Percentiles rank a stretch among this genome's conserved stretches.
Conservation (phyloP, 2,113 vertebrate genomes). For the Lampris megalopsis region DNA sequence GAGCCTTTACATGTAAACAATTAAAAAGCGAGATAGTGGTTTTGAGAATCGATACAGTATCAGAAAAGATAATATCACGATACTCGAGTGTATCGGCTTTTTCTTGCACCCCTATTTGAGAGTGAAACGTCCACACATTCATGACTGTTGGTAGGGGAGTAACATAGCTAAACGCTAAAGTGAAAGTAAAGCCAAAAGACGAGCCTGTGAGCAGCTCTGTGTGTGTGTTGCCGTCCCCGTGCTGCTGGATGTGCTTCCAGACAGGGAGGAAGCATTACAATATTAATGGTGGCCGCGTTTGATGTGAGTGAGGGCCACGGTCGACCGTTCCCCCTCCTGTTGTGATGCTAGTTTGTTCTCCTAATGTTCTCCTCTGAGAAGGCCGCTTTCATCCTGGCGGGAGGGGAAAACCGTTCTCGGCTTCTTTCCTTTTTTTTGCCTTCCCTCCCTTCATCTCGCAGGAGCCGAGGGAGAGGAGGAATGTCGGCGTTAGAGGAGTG, state of each 20-base stretch:
- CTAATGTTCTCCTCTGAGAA: slow-evolving; percentile 77
- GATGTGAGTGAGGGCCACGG: slow-evolving; percentile 68
- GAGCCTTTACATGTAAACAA: too few relatives aligned
- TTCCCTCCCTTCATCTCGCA: slow-evolving; percentile 44
- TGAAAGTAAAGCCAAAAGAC: neutral
- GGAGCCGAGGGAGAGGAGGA: slow-evolving; percentile 20
- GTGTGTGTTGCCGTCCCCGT: slow-evolving; percentile 58
- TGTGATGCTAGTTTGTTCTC: slow-evolving; percentile 78
- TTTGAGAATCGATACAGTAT: too few relatives aligned
- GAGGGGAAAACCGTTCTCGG: slow-evolving; percentile 68
- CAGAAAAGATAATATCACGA: too few relatives aligned
- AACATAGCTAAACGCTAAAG: too few relatives aligned
- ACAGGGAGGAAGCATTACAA: slow-evolving; percentile 65
- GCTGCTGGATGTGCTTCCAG: slow-evolving; percentile 52
- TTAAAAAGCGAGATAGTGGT: too few relatives aligned
- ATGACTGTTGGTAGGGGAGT: too few relatives aligned
- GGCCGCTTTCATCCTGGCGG: slow-evolving; percentile 78
- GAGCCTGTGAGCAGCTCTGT: slow-evolving; percentile 4
- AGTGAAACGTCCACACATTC: too few relatives aligned
- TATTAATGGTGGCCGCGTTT: slow-evolving; percentile 75
- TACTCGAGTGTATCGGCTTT: too few relatives aligned
- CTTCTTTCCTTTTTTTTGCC: slow-evolving; percentile 34
- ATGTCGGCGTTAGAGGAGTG: neutral
- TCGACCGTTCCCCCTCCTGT: slow-evolving; percentile 77
- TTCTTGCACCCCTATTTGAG: too few relatives aligned